Percentiles rank a stretch among this genome's conserved stretches.
Conservation (phyloP, 2,888 invertebrate genomes). For the Drosophila meridionalis region DNA sequence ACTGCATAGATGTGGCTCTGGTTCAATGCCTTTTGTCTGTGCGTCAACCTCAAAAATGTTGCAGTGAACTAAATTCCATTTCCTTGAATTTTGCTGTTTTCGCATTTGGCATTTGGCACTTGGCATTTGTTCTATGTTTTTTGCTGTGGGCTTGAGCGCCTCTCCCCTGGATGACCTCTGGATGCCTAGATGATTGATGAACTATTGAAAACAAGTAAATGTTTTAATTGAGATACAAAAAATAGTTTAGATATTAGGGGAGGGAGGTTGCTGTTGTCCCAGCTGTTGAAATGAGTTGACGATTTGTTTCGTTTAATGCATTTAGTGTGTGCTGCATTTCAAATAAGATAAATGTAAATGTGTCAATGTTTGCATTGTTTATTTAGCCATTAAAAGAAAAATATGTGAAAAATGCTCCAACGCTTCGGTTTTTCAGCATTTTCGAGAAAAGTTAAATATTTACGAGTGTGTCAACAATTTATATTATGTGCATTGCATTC, state of each 20-base stretch:
- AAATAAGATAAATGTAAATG: constrained; percentile 38
- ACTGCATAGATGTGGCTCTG: constrained; percentile 21
- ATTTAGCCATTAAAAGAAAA: constrained; percentile 23
- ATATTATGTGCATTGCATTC: constrained; percentile 17
- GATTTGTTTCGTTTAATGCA: constrained; percentile 28
- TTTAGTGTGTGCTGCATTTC: constrained; percentile 27
- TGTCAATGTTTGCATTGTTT: constrained; percentile 13
- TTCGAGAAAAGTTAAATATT: constrained; percentile 37
- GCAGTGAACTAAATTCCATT: constrained; percentile 39
- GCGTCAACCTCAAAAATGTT: constrained; percentile 47
- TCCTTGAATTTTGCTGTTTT: constrained; percentile 37
- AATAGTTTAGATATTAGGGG: constrained; percentile 26
- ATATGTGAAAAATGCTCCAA: constrained; percentile 37
- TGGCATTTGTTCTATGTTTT: constrained; percentile 22
- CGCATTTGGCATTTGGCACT: constrained; percentile 30
- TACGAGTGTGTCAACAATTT: constrained; percentile 21
- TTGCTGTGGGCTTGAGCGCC: not conserved
- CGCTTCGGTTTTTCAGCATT: constrained; percentile 34
- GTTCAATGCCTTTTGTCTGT: constrained; percentile 43
- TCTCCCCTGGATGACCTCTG: not conserved
- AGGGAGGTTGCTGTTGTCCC: not conserved
- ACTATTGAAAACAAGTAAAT: constrained; percentile 28
- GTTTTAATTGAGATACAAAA: constrained; percentile 46
- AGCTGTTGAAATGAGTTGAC: constrained; percentile 19
- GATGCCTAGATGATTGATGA: constrained; percentile 62